phyloP scores from a whole-genome alignment of 2,888 invertebrate genomes.

The Sthenelais limicola region DNA sequence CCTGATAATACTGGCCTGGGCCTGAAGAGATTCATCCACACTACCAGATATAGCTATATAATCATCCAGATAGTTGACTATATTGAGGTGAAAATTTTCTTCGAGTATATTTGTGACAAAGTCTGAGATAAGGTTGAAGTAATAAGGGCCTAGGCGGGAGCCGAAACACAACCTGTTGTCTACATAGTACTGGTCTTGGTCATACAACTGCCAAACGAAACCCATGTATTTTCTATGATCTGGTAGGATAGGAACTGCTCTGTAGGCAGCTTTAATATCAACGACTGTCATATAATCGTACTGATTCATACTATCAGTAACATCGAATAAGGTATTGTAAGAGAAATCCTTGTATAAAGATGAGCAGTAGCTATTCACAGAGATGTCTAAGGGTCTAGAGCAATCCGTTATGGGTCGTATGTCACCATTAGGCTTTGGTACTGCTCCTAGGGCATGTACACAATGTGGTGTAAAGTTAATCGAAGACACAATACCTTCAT shows the following conservation, averaged over 20 bases:
- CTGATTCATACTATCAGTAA: not conserved
- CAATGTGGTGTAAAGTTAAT: not conserved
- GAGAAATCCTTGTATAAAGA: not conserved
- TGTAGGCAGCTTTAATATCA: not conserved
- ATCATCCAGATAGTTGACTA: not conserved
- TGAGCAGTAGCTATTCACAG: not conserved
- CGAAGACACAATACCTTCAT: not conserved
- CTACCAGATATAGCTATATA: not conserved
- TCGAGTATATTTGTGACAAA: not conserved
- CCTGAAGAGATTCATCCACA: not conserved
- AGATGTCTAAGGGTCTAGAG: not conserved
- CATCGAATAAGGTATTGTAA: not conserved
- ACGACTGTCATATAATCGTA: not conserved
- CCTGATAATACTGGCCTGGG: not conserved
- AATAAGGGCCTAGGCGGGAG: not conserved
- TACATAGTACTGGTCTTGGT: not conserved
- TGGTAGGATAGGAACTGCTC: not conserved
- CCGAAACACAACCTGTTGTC: not conserved
- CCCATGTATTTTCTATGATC: not conserved
- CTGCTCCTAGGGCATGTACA: not conserved
- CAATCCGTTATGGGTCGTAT: not conserved
- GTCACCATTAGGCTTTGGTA: not conserved
- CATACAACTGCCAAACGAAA: not conserved
- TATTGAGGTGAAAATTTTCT: not conserved
- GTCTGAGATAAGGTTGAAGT: not conserved